A percentile compares a stretch with the other conserved stretches of the same genome.
phyloP scores from a whole-genome alignment of 2,113 vertebrate genomes.

The Oxygymnocypris stewartii region DNA sequence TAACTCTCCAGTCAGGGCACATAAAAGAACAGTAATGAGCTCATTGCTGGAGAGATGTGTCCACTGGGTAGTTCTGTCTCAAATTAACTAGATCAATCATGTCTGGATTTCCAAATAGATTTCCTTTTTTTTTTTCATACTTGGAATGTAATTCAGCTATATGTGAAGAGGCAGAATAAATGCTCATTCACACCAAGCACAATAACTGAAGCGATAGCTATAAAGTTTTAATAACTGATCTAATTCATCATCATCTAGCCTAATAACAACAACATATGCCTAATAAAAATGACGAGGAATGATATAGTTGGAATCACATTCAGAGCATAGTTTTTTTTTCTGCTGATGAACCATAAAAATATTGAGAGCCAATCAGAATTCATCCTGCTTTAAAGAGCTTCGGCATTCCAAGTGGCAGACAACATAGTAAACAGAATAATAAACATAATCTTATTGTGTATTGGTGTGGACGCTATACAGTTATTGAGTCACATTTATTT shows the following conservation, averaged over 20 bases:
- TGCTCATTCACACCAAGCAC: background rate
- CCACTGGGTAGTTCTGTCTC: constrained; percentile 48
- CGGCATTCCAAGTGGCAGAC: background rate
- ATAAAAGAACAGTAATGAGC: constrained; percentile 52
- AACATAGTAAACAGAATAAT: too few species aligned
- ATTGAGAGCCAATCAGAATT: background rate
- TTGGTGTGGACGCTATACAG: too few species aligned
- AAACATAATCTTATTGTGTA: too few species aligned
- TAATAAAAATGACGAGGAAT: background rate
- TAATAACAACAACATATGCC: background rate
- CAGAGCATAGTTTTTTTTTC: background rate
- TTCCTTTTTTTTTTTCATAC: background rate
- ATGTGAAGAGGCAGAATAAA: background rate
- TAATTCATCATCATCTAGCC: too few species aligned
- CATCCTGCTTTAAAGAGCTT: background rate
- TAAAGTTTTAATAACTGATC: too few species aligned
- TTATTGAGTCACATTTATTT: too few species aligned
- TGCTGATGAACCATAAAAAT: background rate
- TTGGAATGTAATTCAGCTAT: background rate
- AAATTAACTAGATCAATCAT: constrained; percentile 59
- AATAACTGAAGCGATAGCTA: background rate
- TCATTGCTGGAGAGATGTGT: constrained; percentile 58
- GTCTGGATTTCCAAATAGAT: constrained; percentile 28
- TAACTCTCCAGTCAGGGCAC: constrained; percentile 51
- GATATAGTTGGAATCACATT: background rate